Evolutionary conservation across 92 coral and sea anemone genomes (phyloP).

Genomic region (Porites divaricata): DNA sequence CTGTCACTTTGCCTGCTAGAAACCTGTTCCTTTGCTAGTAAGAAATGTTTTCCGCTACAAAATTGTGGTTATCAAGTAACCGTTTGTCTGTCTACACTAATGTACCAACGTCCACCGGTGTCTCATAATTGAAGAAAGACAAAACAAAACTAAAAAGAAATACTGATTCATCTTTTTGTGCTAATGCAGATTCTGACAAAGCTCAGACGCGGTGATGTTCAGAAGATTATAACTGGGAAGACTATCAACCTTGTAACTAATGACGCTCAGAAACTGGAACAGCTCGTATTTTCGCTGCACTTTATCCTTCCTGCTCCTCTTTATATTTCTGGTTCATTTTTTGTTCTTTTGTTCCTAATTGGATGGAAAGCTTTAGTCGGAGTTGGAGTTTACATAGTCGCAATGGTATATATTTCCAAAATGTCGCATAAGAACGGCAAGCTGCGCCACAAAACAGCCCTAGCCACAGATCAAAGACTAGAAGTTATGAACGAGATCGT

Average conservation of each 20-base stretch:
- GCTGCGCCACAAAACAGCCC: slow-evolving; percentile 4
- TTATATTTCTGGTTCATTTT: neutral
- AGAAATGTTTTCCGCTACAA: too few species aligned
- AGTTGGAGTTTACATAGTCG: neutral
- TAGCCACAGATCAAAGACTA: slow-evolving; percentile 12
- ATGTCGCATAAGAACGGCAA: neutral
- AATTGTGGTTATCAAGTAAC: too few species aligned
- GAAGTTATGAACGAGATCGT: slow-evolving; percentile 22
- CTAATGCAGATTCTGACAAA: slow-evolving; percentile 3
- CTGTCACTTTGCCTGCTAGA: too few species aligned
- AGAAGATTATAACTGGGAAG: slow-evolving; percentile 3
- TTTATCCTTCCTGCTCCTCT: neutral
- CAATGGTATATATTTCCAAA: neutral
- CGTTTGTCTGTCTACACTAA: too few species aligned
- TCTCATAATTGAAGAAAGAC: too few species aligned
- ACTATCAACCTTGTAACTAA: slow-evolving; percentile 28
- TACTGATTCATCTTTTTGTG: neutral
- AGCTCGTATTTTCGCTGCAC: neutral
- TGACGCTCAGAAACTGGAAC: slow-evolving; percentile 35
- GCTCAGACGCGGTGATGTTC: slow-evolving; percentile 23
- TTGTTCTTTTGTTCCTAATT: slow-evolving; percentile 17
- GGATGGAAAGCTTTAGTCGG: slow-evolving; percentile 44
- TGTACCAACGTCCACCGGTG: too few species aligned
- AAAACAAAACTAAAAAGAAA: too few species aligned
- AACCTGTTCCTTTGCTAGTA: too few species aligned